These are phyloP conservation scores for Mastomys coucha DNA, from an alignment of 2,113 vertebrate genomes.

Conservation along the genomic window DNA sequence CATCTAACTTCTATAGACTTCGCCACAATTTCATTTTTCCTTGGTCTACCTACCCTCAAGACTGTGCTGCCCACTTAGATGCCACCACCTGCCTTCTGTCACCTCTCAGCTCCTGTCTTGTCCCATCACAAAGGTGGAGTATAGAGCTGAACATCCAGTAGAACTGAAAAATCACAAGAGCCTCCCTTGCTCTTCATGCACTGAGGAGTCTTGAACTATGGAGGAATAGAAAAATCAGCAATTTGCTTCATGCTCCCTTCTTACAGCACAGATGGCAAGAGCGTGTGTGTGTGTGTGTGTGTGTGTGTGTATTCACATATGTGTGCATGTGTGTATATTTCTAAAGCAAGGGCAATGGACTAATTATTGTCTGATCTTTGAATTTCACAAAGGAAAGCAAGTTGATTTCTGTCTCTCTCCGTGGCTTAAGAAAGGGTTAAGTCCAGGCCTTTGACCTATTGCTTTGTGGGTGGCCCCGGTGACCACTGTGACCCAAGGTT, in stretches of 20 bases:
- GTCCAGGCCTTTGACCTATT: slow-evolving; percentile 32
- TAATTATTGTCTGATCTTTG: not conserved
- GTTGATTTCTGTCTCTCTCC: not conserved
- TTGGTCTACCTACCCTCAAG: slow-evolving; percentile 64
- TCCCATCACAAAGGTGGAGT: not conserved
- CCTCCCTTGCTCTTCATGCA: not conserved
- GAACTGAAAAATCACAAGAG: not conserved
- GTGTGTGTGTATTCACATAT: accelerated
- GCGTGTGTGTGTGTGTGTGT: accelerated
- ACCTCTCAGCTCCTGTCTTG: not conserved
- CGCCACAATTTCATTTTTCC: slow-evolving; percentile 65
- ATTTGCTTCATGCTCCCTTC: accelerated
- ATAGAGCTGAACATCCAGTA: not conserved
- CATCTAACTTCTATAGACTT: slow-evolving; percentile 60
- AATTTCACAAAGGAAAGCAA: not conserved
- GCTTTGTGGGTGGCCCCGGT: slow-evolving; percentile 44
- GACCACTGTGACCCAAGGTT: not conserved
- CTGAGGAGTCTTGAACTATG: not conserved
- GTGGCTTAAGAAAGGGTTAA: slow-evolving; percentile 31
- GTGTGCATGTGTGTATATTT: not conserved
- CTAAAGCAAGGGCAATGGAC: not conserved
- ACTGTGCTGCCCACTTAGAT: slow-evolving; percentile 63
- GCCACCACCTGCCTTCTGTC: accelerated
- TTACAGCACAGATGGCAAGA: not conserved
- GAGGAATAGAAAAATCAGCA: not conserved